Evolutionary conservation across 2,888 invertebrate species (phyloP), one percentile per base, ranked within the genome.

Genomic region (Dendrolimus pini): DNA sequence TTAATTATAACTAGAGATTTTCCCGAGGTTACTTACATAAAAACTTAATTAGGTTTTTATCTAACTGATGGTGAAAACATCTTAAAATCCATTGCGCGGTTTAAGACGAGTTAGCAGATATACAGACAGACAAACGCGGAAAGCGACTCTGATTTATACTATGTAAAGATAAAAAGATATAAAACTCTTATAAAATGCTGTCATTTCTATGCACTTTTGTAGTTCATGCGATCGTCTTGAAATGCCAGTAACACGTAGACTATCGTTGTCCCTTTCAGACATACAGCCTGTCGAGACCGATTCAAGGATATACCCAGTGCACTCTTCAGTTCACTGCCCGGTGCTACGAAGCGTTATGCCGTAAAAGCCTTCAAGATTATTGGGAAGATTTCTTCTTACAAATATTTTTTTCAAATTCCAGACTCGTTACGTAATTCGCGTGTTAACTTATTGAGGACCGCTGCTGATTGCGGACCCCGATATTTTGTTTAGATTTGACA

Each of bases 261-360:
- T 66, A 67, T 87, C 86, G 75, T 78, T 64, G 60, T 88, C 78
- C 60, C 54, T 42, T 84, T 54, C 69, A 63, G 2, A 47, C 47
- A 64, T 77, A 76, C 81, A 86, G 80, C 78, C 80, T 83, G 75
- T 80, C 80, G 78, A 72, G 77, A 75, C 71, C 71, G 70, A 76
- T 75, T 83, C 87, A 88, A 89, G 89, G 86, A 88, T 87, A 79
- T 30, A 30, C 30, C 47, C 75, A 71, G 80, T 78, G 80, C 82
- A 76, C 80, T 83, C 81, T 74, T 82, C 82, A 83, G 89, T 89
- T 89, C 87, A 88, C 77, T 88, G 88, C 81, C 67, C 62, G 57
- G 65, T 64, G 75, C 72, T 67, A 66, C 70, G 80, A 84, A 83
- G 82, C 82, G 83, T 82, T 78, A 76, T 61, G 62, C 60, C 66